These are phyloP conservation scores for Lasioglossum zephyrum DNA, from an alignment of 2,888 invertebrate genomes.

Conservation along the genomic window DNA sequence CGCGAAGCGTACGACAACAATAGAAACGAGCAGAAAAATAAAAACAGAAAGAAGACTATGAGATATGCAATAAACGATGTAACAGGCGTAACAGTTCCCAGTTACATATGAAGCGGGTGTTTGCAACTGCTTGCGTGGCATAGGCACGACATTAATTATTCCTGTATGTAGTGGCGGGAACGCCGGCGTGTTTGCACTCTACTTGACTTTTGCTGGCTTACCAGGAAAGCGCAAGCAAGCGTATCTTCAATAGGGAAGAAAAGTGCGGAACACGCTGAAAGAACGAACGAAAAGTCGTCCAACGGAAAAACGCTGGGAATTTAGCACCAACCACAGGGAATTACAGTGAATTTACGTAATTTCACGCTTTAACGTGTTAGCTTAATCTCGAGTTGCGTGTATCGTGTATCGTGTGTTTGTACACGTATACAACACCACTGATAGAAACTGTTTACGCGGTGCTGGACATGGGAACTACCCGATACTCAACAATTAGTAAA, in stretches of 20 bases:
- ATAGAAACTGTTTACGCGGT: too few relatives aligned
- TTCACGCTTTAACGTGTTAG: slow-evolving; percentile 19
- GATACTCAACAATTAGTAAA: too few relatives aligned
- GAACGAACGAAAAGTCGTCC: slow-evolving; percentile 5
- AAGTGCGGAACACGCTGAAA: slow-evolving; percentile 21
- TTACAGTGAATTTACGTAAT: slow-evolving; percentile 4
- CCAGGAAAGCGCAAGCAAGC: background rate
- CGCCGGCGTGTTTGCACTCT: slow-evolving; percentile 65
- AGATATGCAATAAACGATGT: too few relatives aligned
- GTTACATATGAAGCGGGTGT: slow-evolving; percentile 2
- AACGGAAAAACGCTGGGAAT: slow-evolving; percentile 32
- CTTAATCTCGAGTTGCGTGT: background rate
- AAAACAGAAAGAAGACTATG: background rate
- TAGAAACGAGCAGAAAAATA: background rate
- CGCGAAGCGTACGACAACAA: slow-evolving; percentile 14
- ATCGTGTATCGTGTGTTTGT: too few relatives aligned
- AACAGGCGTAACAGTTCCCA: background rate
- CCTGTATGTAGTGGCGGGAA: slow-evolving; percentile 51
- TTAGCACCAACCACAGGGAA: background rate
- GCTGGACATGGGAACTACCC: too few relatives aligned
- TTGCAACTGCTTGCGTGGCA: slow-evolving; percentile 31
- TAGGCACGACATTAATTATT: slow-evolving; percentile 72
- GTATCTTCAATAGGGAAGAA: slow-evolving; percentile 23
- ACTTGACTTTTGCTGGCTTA: slow-evolving; percentile 62
- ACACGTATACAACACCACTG: too few relatives aligned